Conservation (phyloP, 2,888 invertebrate genomes). For the Anoncus sp. region DNA sequence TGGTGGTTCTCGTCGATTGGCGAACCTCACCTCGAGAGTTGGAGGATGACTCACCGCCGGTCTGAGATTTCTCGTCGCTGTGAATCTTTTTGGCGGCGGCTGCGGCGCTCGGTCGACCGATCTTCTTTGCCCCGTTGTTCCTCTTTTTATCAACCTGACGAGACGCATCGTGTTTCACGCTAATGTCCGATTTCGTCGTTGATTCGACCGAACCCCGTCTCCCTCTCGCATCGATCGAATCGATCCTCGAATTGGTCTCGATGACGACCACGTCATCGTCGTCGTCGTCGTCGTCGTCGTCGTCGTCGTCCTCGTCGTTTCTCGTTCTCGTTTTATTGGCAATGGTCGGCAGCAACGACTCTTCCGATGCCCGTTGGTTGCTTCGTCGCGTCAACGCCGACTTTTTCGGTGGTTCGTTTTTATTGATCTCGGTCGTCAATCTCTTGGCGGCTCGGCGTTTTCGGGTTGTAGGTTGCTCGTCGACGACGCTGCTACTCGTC, state of each 20-base stretch:
- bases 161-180: too few species aligned
- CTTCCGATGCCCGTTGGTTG: too few species aligned
- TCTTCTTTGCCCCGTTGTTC: neutral
- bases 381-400: too few species aligned
- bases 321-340: too few species aligned
- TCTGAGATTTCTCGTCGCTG: neutral
- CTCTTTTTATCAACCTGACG: too few species aligned
- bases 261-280: neutral
- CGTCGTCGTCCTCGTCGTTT: slow-evolving; percentile 11
- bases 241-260: neutral
- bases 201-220: slow-evolving; percentile 12
- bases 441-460: too few species aligned
- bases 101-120: neutral
- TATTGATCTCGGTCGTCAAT: too few species aligned
- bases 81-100: too few species aligned
- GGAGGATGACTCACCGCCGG: neutral
- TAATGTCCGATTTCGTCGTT: neutral
- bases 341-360: too few species aligned
- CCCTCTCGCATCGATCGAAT: neutral
- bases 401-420: too few species aligned
- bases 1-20: neutral
- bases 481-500: neutral
- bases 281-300: neutral
- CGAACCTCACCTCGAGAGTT: neutral
- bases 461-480: too few species aligned